Evolutionary conservation across 1,140 invertebrate species (phyloP), one percentile per base, ranked within the genome.

Genomic region (Batillaria attramentaria): DNA sequence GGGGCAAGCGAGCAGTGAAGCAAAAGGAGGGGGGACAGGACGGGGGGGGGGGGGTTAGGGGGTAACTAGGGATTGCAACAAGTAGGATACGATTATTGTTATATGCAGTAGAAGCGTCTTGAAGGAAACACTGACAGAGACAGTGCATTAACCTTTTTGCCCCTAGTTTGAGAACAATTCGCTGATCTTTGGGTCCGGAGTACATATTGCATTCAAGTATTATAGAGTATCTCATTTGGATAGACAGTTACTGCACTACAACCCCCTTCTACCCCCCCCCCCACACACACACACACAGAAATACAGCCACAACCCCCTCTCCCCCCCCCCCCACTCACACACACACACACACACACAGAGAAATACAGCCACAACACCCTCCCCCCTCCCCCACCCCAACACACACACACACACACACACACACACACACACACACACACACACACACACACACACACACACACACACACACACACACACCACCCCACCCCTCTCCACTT

Each of bases 351-450:
- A 65, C 31, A 35, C 31, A 65, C 62, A 65, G 13, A 35, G 1
- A 35, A 31, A 35, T 35, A 35, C 31, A 35, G 31, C 3, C 62
- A 35, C 31, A 35, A 8, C 3, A 31, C 13, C 62, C 10, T 35
- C 10, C 62, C 10, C 62, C 10, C n/a, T 13, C 62, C 3, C 3
- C 10, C 62, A 65, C 62, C 3, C 31, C 8, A 13, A 65, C 62
- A 33, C 62, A 65, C 62, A 35, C 62, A 65, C 62, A 33, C 13
- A 65, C 62, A 33, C 62, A 65, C 62, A 35, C 62, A 65, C 16
- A 33, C 62, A 65, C 62, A 33, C 62, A 65, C 62, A 35, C 62
- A 65, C 62, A 35, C 62, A 65, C 62, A 35, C 62, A 65, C 62
- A 65, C 62, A 65, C 62, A 35, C 62, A 33, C 62, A 35, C 31